A percentile compares a stretch with the other conserved stretches of the same genome.
Evolutionary conservation across 2,888 invertebrate genomes (phyloP).

Genomic region (Tiliacea citrago): DNA sequence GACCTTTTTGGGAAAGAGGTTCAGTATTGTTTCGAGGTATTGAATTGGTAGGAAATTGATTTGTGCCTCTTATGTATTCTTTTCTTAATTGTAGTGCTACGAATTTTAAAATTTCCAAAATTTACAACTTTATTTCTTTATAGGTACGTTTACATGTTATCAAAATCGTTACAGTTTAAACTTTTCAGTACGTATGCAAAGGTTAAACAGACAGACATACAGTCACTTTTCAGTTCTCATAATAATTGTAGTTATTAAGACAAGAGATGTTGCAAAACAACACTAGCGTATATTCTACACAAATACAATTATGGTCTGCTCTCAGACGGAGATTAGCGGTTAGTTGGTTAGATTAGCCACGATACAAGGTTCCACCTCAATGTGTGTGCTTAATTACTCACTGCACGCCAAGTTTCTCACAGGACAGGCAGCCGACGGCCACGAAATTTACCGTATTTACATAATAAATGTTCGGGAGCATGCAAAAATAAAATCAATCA

Average conservation of each 20-base stretch:
- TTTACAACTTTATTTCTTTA: too few relatives aligned
- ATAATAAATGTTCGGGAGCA: slow-evolving; percentile 36
- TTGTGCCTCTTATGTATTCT: not conserved
- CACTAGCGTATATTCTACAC: slow-evolving; percentile 5
- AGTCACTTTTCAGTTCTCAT: not conserved
- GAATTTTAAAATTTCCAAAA: not conserved
- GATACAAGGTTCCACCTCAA: slow-evolving; percentile 23
- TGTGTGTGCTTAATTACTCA: slow-evolving; percentile 53
- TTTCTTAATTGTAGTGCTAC: too few relatives aligned
- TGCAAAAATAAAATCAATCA: slow-evolving; percentile 43
- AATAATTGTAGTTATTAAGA: not conserved
- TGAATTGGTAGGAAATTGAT: not conserved
- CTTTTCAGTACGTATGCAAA: not conserved
- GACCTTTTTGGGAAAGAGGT: not conserved
- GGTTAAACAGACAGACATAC: not conserved
- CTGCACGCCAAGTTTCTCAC: slow-evolving; percentile 22
- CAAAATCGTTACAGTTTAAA: not conserved
- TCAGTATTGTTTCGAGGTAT: not conserved
- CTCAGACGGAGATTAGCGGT: slow-evolving; percentile 51
- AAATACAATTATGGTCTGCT: slow-evolving; percentile 45
- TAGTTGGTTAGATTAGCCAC: slow-evolving; percentile 34
- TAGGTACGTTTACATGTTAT: not conserved
- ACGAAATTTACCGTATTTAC: slow-evolving; percentile 30
- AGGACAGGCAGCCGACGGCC: slow-evolving; percentile 2
- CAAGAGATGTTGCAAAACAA: not conserved